Evolutionary conservation across 1,140 invertebrate genomes (phyloP).

Genomic region (Drosophila fuyamai): DNA sequence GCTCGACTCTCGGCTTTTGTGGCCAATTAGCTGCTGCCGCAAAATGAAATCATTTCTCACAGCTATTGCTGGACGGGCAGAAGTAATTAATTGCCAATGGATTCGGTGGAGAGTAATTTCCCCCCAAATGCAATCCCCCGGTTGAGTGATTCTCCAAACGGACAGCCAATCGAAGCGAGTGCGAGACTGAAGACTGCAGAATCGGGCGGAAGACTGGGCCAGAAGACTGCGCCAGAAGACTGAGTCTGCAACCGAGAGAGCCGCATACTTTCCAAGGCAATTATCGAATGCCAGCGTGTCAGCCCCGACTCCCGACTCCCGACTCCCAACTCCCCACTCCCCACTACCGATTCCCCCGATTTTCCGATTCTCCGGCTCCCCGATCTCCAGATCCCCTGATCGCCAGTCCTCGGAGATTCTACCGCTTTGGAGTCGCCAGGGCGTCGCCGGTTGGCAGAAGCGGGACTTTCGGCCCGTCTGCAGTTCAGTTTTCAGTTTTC

Average conservation of each 20-base stretch:
- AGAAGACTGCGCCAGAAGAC: background rate
- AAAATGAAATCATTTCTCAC: conserved; percentile 82
- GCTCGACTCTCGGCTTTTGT: conserved; percentile 12
- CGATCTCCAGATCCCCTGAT: background rate
- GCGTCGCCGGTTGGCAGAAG: conserved; percentile 41
- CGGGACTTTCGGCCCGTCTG: conserved; percentile 60
- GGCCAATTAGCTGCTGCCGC: conserved; percentile 73
- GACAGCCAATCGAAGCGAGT: conserved; percentile 63
- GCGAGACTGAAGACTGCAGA: conserved; percentile 2
- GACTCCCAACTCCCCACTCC: background rate
- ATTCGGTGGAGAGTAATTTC: conserved; percentile 7
- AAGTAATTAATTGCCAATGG: conserved; percentile 72
- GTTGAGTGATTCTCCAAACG: conserved; percentile 17
- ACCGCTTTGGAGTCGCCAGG: conserved; percentile 36
- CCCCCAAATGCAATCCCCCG: background rate
- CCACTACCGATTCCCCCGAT: background rate
- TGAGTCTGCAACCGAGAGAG: conserved; percentile 41
- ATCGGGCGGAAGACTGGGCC: conserved; percentile 4
- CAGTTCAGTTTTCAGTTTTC: conserved; percentile 21
- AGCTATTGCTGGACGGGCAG: conserved; percentile 52
- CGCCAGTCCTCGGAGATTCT: background rate
- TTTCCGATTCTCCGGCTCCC: conserved; percentile 8
- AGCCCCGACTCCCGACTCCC: conserved; percentile 17
- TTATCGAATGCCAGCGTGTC: conserved; percentile 81
- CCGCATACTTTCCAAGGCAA: conserved; percentile 82